Conservation (phyloP, 1,140 invertebrate species). For the Doryteuthis pealeii region DNA sequence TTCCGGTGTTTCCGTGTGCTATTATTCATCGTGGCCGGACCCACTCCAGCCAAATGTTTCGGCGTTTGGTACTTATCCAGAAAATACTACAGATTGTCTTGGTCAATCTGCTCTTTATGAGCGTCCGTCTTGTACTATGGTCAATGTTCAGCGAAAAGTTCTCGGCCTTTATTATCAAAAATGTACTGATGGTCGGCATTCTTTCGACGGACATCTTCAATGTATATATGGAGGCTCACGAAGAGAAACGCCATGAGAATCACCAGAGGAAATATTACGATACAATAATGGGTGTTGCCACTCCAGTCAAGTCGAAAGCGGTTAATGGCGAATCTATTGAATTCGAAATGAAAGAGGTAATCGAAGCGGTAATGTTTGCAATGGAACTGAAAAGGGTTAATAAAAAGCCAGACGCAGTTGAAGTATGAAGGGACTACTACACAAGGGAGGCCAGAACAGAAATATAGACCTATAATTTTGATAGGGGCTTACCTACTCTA, state of each 20-base stretch:
- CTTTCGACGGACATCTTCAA: neutral
- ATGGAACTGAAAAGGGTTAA: neutral
- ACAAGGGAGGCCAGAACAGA: too few relatives aligned
- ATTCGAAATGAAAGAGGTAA: neutral
- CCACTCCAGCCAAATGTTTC: neutral
- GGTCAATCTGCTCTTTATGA: neutral
- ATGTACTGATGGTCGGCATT: neutral
- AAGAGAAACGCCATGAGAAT: neutral
- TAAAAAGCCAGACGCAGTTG: too few relatives aligned
- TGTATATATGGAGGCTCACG: neutral
- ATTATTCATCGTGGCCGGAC: neutral
- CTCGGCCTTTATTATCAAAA: neutral
- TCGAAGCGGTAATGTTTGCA: neutral
- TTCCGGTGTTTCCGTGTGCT: neutral
- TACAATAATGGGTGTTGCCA: neutral
- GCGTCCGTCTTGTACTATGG: neutral
- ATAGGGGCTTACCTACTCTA: too few relatives aligned
- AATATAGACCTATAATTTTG: too few relatives aligned
- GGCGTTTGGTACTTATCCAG: neutral
- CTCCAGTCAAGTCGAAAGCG: neutral
- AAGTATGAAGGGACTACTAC: too few relatives aligned
- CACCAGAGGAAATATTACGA: neutral
- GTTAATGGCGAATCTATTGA: neutral
- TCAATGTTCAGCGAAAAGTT: neutral
- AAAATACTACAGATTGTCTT: slow-evolving; percentile 1